A percentile compares a stretch with the other conserved stretches of the same genome.
These are phyloP conservation scores for Melieria picta DNA, from an alignment of 2,888 invertebrate species.

Conservation along the genomic window DNA sequence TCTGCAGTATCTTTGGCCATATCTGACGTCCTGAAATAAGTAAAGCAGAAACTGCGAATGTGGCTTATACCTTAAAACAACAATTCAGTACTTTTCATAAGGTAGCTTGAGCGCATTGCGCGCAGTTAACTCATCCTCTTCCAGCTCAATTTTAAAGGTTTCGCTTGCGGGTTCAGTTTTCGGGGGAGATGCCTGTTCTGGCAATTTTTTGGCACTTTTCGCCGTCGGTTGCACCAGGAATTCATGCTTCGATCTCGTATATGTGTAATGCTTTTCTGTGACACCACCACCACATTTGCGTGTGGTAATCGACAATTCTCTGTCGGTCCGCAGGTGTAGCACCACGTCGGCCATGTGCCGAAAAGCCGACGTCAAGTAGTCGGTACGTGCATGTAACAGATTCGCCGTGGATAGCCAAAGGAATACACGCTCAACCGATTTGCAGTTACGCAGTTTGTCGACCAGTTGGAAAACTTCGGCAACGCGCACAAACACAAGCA, in stretches of 20 bases:
- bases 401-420: slow-evolving; percentile 59
- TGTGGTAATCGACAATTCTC: slow-evolving; percentile 52
- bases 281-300: slow-evolving; percentile 60
- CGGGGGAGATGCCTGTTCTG: slow-evolving; percentile 25
- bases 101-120: slow-evolving; percentile 64
- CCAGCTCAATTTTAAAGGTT: slow-evolving; percentile 65
- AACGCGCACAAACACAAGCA: slow-evolving; percentile 53
- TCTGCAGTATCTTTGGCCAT: slow-evolving; percentile 79
- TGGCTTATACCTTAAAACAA: neutral
- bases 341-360: slow-evolving; percentile 62
- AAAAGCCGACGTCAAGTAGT: slow-evolving; percentile 58
- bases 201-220: slow-evolving; percentile 23
- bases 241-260: slow-evolving; percentile 52
- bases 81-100: slow-evolving; percentile 59
- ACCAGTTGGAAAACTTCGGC: slow-evolving; percentile 56
- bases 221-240: slow-evolving; percentile 41
- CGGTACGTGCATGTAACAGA: slow-evolving; percentile 48
- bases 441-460: slow-evolving; percentile 52
- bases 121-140: slow-evolving; percentile 64
- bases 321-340: slow-evolving; percentile 52
- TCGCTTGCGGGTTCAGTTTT: slow-evolving; percentile 48
- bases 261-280: slow-evolving; percentile 55
- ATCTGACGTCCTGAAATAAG: slow-evolving; percentile 63
- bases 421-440: slow-evolving; percentile 56
- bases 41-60: slow-evolving; percentile 6